These are phyloP conservation scores for Carassius auratus DNA, from an alignment of 2,113 vertebrate genomes.

Conservation along the genomic window DNA sequence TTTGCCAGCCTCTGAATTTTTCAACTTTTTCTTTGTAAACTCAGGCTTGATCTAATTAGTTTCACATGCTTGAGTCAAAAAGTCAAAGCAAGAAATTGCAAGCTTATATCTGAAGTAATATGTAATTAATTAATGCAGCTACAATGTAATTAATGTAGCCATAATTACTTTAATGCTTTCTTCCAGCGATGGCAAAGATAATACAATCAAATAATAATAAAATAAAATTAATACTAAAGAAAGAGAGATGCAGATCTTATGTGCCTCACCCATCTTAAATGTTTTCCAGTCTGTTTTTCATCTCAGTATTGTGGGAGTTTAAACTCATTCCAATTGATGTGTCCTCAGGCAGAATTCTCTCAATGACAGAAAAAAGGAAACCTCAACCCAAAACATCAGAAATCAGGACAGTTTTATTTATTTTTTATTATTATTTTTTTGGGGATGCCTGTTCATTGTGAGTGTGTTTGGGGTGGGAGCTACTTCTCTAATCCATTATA, in stretches of 20 bases:
- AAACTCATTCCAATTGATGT: conserved; percentile 77
- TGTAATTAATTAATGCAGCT: neutral
- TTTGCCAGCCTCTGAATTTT: neutral
- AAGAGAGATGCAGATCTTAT: conserved; percentile 36
- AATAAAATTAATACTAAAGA: neutral
- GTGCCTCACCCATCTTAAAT: conserved; percentile 67
- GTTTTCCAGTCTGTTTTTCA: conserved; percentile 65
- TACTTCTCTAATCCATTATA: conserved; percentile 62
- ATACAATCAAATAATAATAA: neutral
- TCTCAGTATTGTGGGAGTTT: conserved; percentile 74
- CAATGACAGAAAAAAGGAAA: conserved; percentile 59
- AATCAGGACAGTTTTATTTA: conserved; percentile 64
- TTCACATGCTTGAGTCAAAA: neutral
- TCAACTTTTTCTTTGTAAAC: neutral
- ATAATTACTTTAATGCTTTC: neutral
- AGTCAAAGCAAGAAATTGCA: neutral
- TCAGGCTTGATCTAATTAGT: neutral
- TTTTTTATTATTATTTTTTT: neutral
- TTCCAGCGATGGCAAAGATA: neutral
- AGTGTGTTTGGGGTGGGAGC: conserved; percentile 28
- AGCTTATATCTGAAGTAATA: neutral
- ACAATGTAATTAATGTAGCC: neutral
- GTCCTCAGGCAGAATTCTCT: conserved; percentile 67
- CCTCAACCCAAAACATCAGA: conserved; percentile 68
- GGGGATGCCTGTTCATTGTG: conserved; percentile 49